Evolutionary conservation across 2,113 vertebrate genomes (phyloP).

Genomic region (Mohoua ochrocephala): DNA sequence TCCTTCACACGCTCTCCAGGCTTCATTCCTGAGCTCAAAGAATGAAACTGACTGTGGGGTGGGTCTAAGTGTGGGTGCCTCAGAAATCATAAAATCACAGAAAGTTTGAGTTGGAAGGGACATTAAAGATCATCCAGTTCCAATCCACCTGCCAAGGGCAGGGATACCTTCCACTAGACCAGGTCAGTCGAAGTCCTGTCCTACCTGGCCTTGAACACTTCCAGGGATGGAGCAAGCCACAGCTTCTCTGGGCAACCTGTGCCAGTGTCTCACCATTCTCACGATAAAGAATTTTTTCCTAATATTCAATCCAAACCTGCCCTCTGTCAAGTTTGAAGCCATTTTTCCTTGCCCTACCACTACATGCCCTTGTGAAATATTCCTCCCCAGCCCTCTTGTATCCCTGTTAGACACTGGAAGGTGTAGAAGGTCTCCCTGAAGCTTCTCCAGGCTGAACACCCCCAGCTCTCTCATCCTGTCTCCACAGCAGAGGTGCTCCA

Average conservation of each 20-base stretch:
- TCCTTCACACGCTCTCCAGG: not conserved
- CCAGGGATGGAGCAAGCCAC: not conserved
- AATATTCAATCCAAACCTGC: not conserved
- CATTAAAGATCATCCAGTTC: not conserved
- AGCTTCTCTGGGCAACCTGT: not conserved
- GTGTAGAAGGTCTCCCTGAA: not conserved
- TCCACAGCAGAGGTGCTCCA: not conserved
- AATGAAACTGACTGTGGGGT: accelerated
- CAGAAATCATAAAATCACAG: not conserved
- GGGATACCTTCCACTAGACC: not conserved
- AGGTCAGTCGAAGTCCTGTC: not conserved
- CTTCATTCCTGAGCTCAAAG: not conserved
- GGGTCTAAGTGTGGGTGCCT: not conserved
- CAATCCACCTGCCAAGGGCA: not conserved
- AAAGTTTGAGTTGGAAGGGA: not conserved
- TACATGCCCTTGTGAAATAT: not conserved
- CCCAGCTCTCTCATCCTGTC: not conserved
- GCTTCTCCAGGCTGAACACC: not conserved
- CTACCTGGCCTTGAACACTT: not conserved
- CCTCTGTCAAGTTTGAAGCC: not conserved
- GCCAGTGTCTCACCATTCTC: too few species aligned
- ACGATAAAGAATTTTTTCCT: not conserved
- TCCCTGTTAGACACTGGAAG: not conserved
- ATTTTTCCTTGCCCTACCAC: not conserved
- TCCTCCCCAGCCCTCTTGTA: not conserved